These are phyloP conservation scores for Lasioglossum albipes DNA, from an alignment of 1,140 invertebrate genomes.

Conservation along the genomic window DNA sequence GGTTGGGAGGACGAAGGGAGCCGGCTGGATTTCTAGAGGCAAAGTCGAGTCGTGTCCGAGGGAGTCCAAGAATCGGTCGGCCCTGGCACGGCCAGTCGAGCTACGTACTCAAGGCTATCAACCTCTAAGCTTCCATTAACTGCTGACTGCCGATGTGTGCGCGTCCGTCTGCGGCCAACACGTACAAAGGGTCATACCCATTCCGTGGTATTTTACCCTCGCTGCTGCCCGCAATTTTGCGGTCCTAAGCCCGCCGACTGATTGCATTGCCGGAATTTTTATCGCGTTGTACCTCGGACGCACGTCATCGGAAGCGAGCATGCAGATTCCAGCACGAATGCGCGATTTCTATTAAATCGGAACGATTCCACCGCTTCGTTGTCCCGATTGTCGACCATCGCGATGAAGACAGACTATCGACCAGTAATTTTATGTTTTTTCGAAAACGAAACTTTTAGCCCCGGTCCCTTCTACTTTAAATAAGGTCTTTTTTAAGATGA, in stretches of 20 bases:
- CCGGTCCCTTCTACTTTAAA: no score
- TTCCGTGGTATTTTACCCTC: constrained; percentile 46
- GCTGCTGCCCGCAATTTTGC: constrained; percentile 54
- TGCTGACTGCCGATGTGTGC: constrained; percentile 11
- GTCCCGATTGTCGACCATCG: not conserved
- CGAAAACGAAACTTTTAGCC: no score
- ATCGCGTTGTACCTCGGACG: not conserved
- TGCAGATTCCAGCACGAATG: not conserved
- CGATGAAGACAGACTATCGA: no score
- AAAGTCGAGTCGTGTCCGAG: constrained; percentile 27
- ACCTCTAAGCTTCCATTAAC: constrained; percentile 67
- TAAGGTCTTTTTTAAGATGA: no score
- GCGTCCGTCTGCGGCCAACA: constrained; percentile 18
- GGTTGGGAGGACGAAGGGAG: constrained; percentile 40
- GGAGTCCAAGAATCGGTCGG: constrained; percentile 42
- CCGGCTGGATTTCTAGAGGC: constrained; percentile 25
- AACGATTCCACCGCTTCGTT: not conserved
- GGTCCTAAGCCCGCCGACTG: constrained; percentile 48
- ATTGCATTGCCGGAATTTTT: constrained; percentile 52
- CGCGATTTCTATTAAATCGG: not conserved
- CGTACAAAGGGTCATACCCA: constrained; percentile 30
- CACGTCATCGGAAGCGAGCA: not conserved
- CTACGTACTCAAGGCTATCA: constrained; percentile 63
- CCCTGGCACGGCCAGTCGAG: constrained; percentile 39
- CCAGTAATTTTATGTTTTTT: no score